These are phyloP conservation scores for Pachyramphus minor DNA, from an alignment of 2,113 vertebrate genomes.

Conservation along the genomic window DNA sequence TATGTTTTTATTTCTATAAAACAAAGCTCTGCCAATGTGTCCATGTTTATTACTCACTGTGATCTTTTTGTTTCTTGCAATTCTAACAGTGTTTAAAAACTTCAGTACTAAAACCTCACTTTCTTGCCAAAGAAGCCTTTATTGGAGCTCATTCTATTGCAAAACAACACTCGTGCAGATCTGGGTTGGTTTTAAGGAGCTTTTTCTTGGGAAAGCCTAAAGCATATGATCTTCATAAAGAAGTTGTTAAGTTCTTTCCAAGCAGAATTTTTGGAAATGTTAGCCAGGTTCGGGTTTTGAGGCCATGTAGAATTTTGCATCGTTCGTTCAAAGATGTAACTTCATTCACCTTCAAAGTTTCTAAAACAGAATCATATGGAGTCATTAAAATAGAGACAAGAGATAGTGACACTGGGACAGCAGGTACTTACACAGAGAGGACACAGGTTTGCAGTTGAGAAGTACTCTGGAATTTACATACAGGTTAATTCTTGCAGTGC, in stretches of 20 bases:
- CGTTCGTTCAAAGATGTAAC: background rate
- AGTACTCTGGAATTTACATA: background rate
- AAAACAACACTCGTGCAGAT: background rate
- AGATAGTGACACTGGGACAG: background rate
- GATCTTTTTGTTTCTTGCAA: slow-evolving; percentile 40
- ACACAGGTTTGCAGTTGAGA: background rate
- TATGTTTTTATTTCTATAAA: slow-evolving; percentile 52
- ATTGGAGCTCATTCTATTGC: background rate
- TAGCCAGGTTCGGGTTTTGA: background rate
- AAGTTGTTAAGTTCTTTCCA: background rate
- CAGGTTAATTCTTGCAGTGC: background rate
- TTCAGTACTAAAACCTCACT: background rate
- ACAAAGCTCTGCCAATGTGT: slow-evolving; percentile 50
- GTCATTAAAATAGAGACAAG: background rate
- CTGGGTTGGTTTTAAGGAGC: background rate
- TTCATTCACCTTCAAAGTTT: background rate
- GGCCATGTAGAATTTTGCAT: background rate
- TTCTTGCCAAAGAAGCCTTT: background rate
- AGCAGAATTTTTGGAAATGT: background rate
- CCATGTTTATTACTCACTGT: slow-evolving; percentile 16
- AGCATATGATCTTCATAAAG: background rate
- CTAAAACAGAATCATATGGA: background rate
- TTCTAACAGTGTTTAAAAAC: slow-evolving; percentile 3
- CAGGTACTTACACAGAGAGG: background rate
- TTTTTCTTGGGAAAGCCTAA: background rate